A percentile compares a stretch with the other conserved stretches of the same genome.
Conservation (phyloP, 2,797 vertebrate species). For the Podarcis siculus region DNA sequence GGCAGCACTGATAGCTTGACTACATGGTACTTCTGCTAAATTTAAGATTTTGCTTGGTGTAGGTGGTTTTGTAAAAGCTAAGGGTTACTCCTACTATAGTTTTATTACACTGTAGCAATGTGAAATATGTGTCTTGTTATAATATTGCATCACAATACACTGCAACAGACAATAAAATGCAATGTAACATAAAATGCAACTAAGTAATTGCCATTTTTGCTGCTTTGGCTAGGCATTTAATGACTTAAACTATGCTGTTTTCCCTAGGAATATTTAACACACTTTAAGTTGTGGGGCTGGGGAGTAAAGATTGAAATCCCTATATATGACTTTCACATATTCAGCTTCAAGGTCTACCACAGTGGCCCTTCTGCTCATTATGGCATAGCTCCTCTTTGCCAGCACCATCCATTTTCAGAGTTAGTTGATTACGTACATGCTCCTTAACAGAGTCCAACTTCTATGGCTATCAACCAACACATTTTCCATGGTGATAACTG, state of each 20-base stretch:
- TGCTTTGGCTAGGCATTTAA: rapidly evolving
- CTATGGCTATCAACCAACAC: too few relatives aligned
- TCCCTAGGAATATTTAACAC: not conserved
- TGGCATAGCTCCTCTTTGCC: too few relatives aligned
- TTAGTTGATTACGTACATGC: too few relatives aligned
- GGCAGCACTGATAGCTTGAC: constrained; percentile 29
- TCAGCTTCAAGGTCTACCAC: not conserved
- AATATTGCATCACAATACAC: not conserved
- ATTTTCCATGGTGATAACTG: too few relatives aligned
- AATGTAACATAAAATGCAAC: not conserved
- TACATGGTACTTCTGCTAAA: constrained; percentile 7
- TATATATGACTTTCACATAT: not conserved
- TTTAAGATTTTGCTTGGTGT: constrained; percentile 11
- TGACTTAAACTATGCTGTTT: not conserved
- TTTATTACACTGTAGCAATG: not conserved
- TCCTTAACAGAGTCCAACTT: too few relatives aligned
- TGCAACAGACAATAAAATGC: not conserved
- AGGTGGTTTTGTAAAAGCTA: constrained; percentile 26
- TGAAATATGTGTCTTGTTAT: not conserved
- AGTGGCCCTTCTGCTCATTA: too few relatives aligned
- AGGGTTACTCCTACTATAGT: constrained; percentile 22
- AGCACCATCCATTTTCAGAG: too few relatives aligned
- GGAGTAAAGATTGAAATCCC: constrained; percentile 25
- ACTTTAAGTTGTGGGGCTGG: not conserved
- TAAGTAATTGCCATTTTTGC: not conserved